These are phyloP conservation scores for Sorex araneus DNA, from an alignment of 2,113 vertebrate genomes.

Conservation along the genomic window DNA sequence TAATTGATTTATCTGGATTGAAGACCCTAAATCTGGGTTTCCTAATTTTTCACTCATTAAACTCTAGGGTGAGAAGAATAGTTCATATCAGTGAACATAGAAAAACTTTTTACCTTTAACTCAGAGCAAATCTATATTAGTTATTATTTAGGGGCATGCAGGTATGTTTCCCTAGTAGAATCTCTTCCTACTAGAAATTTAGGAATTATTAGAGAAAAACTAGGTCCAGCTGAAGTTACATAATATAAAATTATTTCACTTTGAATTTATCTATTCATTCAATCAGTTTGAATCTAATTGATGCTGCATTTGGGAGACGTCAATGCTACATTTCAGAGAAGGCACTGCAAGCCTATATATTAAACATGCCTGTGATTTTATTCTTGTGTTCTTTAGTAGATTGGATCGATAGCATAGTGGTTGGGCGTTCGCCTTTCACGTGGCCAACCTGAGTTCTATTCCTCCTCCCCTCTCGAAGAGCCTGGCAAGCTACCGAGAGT, in stretches of 20 bases:
- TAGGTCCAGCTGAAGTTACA: conserved; percentile 45
- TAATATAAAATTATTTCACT: conserved; percentile 12
- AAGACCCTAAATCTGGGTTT: conserved; percentile 64
- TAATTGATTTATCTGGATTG: conserved; percentile 49
- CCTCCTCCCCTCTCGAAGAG: no score
- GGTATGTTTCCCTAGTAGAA: conserved; percentile 58
- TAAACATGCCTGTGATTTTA: conserved; percentile 20
- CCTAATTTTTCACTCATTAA: conserved; percentile 72
- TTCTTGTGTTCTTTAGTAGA: not conserved
- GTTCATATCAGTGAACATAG: conserved; percentile 58
- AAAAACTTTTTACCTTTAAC: conserved; percentile 74
- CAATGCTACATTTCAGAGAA: not conserved
- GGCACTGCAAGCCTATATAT: not conserved
- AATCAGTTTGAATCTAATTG: not conserved
- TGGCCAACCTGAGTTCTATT: no score
- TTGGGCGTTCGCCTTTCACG: no score
- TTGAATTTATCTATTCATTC: not conserved
- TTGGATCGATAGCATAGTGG: no score
- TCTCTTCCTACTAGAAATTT: conserved; percentile 59
- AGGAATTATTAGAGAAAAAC: not conserved
- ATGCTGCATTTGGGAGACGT: not conserved
- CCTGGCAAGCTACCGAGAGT: no score
- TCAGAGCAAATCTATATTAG: conserved; percentile 53
- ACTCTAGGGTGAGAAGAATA: conserved; percentile 38
- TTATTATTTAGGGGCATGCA: conserved; percentile 72